These are phyloP conservation scores for Verasper variegatus DNA, from an alignment of 2,113 vertebrate species.

Conservation along the genomic window DNA sequence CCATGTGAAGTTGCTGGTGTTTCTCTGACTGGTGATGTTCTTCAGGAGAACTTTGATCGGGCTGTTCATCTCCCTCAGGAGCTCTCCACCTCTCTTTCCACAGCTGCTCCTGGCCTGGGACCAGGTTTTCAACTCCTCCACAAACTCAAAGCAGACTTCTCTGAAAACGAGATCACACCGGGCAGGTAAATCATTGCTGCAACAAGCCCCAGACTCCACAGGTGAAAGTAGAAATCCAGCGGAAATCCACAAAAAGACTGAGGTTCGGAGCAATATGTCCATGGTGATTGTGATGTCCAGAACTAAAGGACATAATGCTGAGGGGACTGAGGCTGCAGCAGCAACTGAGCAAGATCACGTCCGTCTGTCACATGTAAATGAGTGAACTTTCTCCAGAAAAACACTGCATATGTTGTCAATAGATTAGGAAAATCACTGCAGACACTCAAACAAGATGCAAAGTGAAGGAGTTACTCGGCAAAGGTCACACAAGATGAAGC, in stretches of 20 bases:
- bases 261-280: slow-evolving; percentile 40
- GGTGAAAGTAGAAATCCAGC: slow-evolving; percentile 40
- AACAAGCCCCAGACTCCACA: slow-evolving; percentile 14
- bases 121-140: slow-evolving; percentile 62
- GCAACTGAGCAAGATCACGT: slow-evolving; percentile 47
- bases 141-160: slow-evolving; percentile 72
- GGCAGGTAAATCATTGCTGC: background rate
- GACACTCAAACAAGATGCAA: slow-evolving; percentile 84
- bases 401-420: slow-evolving; percentile 74
- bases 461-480: slow-evolving; percentile 45
- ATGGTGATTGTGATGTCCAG: slow-evolving; percentile 46
- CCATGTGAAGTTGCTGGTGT: slow-evolving; percentile 56
- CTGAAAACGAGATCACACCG: slow-evolving; percentile 42
- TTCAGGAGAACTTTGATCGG: slow-evolving; percentile 52
- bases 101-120: slow-evolving; percentile 69
- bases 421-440: slow-evolving; percentile 82
- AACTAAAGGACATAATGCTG: slow-evolving; percentile 43
- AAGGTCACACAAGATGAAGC: slow-evolving; percentile 32
- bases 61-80: slow-evolving; percentile 60
- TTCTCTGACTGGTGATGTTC: slow-evolving; percentile 23
- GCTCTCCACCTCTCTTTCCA: slow-evolving; percentile 64
- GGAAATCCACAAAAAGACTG: slow-evolving; percentile 69
- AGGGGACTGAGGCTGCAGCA: slow-evolving; percentile 12
- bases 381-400: slow-evolving; percentile 67
- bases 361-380: slow-evolving; percentile 73